Evolutionary conservation across 1,140 invertebrate species (phyloP).

Genomic region (Procambarus clarkii): DNA sequence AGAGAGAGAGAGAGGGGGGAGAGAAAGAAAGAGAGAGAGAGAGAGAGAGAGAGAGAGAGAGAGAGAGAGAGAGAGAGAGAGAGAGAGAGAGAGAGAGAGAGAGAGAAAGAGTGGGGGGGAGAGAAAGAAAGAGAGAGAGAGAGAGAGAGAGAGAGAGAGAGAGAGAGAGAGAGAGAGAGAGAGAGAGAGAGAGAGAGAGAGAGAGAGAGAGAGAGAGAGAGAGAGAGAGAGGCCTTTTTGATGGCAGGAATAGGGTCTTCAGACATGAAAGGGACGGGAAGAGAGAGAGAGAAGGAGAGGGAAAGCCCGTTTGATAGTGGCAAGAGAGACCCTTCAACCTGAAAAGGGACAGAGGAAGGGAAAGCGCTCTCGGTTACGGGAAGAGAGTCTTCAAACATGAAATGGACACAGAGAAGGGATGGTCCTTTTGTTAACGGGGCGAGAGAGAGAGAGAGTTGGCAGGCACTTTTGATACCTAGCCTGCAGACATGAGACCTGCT

Average conservation of each 20-base stretch:
- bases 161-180: background rate
- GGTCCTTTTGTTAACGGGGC: too few relatives aligned
- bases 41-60: constrained; percentile 9
- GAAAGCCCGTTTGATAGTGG: background rate
- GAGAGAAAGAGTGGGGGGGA: too few relatives aligned
- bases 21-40: background rate
- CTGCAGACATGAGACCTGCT: too few relatives aligned
- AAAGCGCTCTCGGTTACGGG: too few relatives aligned
- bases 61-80: background rate
- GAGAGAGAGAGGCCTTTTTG: background rate
- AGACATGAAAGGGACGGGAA: background rate
- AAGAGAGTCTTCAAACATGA: too few relatives aligned
- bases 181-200: background rate
- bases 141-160: background rate
- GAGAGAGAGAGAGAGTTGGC: background rate
- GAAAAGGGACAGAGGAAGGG: too few relatives aligned
- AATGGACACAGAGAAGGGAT: too few relatives aligned
- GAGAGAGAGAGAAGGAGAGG: background rate
- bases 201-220: background rate
- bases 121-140: background rate
- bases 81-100: background rate
- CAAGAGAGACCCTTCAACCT: background rate
- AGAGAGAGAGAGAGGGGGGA: background rate
- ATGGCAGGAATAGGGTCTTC: background rate
- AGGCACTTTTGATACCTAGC: background rate